Base-by-base conservation (phyloP, 2,113 vertebrate species). In the Lasiurus cinereus region DNA sequence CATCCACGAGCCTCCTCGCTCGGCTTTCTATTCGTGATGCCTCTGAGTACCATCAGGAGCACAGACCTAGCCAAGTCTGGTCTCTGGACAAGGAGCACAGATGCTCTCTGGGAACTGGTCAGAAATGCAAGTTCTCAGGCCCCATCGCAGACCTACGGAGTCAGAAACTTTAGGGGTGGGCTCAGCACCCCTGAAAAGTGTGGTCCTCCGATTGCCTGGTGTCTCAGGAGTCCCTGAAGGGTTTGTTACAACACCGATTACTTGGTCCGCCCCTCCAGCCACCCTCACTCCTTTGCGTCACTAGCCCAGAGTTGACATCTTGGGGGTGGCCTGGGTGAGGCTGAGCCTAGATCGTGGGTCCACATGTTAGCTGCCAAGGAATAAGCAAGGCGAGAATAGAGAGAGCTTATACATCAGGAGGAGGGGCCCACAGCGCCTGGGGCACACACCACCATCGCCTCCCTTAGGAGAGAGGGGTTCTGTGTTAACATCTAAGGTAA, bases 381-480 rank as follows among this genome's bases (percentile, higher is more conserved):
- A 33, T 7, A 14, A 18, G 21, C 7, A 86, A 67, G 13, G 31
- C 4, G 48, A 79, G 8, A 27, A 22, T 15, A 24, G 18, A 43
- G 54, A 43, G 2, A 14, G 4, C 13, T 3, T 64, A 39, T 39
- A 22, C 36, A 69, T 0, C 6, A 15, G 12, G 31, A 15, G 62
- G 31, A 43, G 0, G 9, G 6, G 29, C 31, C 24, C 19, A 0
- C 0, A 8, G 67, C 15, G 2, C 6, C 54, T 62, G 39, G 0
- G 19, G 31, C 0, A 0, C 64, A 54, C 29, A 67, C 11, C 62
- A 24, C 27, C 62, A 64, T 16, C 24, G 16, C 21, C 11, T 93
- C n/a, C 27, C 27, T 36, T 0, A 52, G 59, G 10, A 88, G 8
- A 19, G 8, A 46, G 36, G 4, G 22, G 27, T 62, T 62, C 59